Evolutionary conservation across 2,113 vertebrate species (phyloP).

Genomic region (Crotalus helleri): DNA sequence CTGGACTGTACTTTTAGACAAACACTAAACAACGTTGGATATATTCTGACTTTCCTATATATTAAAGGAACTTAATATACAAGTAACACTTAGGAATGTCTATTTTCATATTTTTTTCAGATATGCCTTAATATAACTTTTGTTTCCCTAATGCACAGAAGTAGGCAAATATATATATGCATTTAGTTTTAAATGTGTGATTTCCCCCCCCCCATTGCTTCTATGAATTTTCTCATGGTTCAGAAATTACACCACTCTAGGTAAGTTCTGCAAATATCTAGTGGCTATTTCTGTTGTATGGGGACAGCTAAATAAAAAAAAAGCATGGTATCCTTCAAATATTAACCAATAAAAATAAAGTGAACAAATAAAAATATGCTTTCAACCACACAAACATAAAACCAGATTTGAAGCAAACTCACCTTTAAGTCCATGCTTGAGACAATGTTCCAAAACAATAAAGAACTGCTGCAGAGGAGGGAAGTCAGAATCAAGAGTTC

Average conservation of each 20-base stretch:
- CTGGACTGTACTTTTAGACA: background rate
- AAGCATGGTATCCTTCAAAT: background rate
- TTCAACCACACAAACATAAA: rapidly evolving
- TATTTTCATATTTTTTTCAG: background rate
- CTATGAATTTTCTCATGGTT: background rate
- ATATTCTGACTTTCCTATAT: background rate
- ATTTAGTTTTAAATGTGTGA: background rate
- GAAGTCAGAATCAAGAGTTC: constrained; percentile 89
- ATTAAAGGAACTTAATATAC: background rate
- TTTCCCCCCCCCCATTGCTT: background rate
- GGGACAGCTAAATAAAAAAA: background rate
- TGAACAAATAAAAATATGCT: background rate
- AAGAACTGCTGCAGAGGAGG: constrained; percentile 97
- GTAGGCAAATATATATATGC: background rate
- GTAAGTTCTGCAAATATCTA: background rate
- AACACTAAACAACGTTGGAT: background rate
- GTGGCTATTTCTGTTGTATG: background rate
- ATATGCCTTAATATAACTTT: background rate
- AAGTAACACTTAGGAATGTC: background rate
- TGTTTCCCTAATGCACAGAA: background rate
- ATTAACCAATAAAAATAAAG: background rate
- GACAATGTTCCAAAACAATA: constrained; percentile 93
- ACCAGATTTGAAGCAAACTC: background rate
- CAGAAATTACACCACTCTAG: background rate
- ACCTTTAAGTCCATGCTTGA: constrained; percentile 97